phyloP scores from a whole-genome alignment of 1,140 invertebrate species.

The Camponotus pennsylvanicus region DNA sequence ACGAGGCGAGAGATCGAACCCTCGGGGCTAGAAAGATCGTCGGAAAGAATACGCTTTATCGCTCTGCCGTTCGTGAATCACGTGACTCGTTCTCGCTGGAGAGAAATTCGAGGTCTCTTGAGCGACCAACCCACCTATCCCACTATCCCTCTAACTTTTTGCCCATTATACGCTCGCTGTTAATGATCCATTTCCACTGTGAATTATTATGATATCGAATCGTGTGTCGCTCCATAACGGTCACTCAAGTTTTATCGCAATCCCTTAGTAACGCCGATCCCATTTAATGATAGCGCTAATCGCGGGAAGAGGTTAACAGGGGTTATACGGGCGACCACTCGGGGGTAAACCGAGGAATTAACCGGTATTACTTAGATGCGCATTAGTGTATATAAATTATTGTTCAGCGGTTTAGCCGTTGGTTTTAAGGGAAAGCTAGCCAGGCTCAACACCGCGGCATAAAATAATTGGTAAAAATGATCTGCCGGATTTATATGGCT shows the following conservation, averaged over 20 bases:
- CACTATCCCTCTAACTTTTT: conserved; percentile 24
- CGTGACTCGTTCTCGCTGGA: conserved; percentile 28
- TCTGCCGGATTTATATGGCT: not conserved
- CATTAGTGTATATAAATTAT: conserved; percentile 55
- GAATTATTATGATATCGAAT: conserved; percentile 61
- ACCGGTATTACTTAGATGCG: conserved; percentile 50
- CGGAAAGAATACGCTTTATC: conserved; percentile 67
- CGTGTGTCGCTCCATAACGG: conserved; percentile 40
- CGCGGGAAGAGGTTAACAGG: conserved; percentile 48
- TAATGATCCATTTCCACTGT: conserved; percentile 47
- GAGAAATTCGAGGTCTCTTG: conserved; percentile 49
- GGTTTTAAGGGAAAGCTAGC: conserved; percentile 33
- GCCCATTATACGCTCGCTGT: conserved; percentile 46
- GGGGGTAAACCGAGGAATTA: conserved; percentile 53
- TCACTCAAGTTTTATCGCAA: conserved; percentile 56
- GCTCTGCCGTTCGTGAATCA: conserved; percentile 57
- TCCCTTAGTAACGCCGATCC: conserved; percentile 46
- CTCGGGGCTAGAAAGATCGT: conserved; percentile 58
- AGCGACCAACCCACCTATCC: conserved; percentile 11
- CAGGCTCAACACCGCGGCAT: not conserved
- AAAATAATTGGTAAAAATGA: conserved; percentile 30
- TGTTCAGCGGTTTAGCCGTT: conserved; percentile 36
- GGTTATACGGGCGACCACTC: conserved; percentile 29
- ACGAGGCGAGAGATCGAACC: conserved; percentile 62
- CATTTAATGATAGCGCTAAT: conserved; percentile 61